Base-by-base conservation (phyloP, 2,113 vertebrate genomes). In the Oreochromis tanganicae region DNA sequence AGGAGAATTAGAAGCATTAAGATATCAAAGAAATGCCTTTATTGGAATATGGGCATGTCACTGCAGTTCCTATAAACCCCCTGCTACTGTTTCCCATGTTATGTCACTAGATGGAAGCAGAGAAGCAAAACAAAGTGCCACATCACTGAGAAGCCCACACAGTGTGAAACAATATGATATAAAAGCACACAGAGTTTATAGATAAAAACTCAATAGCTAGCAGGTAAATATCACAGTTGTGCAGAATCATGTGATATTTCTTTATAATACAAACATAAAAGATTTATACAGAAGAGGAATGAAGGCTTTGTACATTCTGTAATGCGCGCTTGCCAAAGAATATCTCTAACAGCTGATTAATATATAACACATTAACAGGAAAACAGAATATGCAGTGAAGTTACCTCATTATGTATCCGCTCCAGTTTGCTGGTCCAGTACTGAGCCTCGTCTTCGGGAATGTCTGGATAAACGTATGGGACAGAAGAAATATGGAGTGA, bases 391-490 rank as follows among this genome's bases (percentile, higher is more conserved):
- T 4, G 34, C 1, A 17, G 3, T 16, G 4, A 71, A 79, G 80
- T 61, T 90, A 98, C 98, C 97, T 98, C 97, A 63, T 96, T 97
- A 21, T 97, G 96, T 79, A 97, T 97, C 92, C 97, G 95, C 84
- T 98, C 98, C 92, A 99, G 95, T 94, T 99, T 99, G 84, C 95
- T 97, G 85, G 98, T 98, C 98, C 98, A 99, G 88, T 98, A 99
- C 93, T 97, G 97, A 84, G 98, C 98, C 93, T 99, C 98, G 41
- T 99, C 97, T 50, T 99, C 98, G 5, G 98, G 99, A 43, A 99
- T 99, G 94, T 99, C 98, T 99, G 88, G 50, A 80, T 81, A 79
- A 8, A 85, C 5, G 7, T 6, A 52, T 34, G 7, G 14, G 32
- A 16, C 17, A 63, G 9, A 21, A 73, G 10, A 57, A 73, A 52